phyloP scores from a whole-genome alignment of 2,113 vertebrate genomes.

The Nothoprocta pentlandii region DNA sequence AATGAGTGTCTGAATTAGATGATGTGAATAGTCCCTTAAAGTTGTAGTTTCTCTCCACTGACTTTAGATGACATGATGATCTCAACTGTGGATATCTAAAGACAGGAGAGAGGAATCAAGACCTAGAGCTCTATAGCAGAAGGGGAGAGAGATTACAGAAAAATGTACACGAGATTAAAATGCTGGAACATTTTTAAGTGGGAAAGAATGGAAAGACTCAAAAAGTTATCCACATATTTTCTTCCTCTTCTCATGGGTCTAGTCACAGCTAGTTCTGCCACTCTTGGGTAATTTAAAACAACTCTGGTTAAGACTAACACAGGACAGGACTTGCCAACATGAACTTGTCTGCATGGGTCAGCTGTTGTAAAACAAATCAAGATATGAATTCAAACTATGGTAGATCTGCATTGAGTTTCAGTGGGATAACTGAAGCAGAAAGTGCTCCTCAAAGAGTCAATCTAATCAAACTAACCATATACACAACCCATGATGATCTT shows the following conservation, averaged over 20 bases:
- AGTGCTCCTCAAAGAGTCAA: background rate
- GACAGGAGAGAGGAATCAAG: background rate
- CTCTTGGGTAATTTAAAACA: background rate
- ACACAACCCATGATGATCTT: background rate
- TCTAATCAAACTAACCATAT: background rate
- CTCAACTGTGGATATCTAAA: background rate
- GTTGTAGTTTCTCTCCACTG: background rate
- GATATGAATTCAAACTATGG: background rate
- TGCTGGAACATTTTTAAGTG: background rate
- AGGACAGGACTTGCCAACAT: background rate
- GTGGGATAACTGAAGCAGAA: background rate
- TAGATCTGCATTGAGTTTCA: background rate
- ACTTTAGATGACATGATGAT: background rate
- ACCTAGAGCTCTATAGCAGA: background rate
- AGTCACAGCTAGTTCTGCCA: background rate
- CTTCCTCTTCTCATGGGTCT: background rate
- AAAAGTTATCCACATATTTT: background rate
- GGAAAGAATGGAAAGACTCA: background rate
- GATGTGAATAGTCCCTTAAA: background rate
- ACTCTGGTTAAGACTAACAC: background rate
- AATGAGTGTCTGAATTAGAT: background rate
- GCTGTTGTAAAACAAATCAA: background rate
- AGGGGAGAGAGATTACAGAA: background rate
- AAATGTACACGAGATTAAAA: background rate
- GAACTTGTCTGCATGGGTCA: fast-evolving